These are phyloP conservation scores for Pyralis farinalis DNA, from an alignment of 2,888 invertebrate genomes.

Conservation along the genomic window DNA sequence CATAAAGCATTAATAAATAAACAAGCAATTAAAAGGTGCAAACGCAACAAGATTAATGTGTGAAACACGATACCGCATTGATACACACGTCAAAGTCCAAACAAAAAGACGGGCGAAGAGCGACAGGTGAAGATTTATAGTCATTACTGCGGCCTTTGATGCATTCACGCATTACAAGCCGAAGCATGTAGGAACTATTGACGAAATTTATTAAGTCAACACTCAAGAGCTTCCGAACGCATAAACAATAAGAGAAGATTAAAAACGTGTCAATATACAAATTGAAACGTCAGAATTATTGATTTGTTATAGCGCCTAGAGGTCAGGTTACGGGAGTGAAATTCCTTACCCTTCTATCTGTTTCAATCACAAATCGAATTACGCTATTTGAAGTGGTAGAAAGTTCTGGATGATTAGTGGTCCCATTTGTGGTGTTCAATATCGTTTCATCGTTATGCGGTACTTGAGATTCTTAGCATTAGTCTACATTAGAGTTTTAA, in stretches of 20 bases:
- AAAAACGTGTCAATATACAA: conserved; percentile 75
- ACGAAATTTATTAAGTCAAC: conserved; percentile 62
- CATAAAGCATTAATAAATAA: neutral
- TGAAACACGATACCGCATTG: conserved; percentile 52
- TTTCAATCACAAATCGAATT: conserved; percentile 11
- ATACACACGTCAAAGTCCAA: conserved; percentile 54
- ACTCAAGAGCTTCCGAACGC: conserved; percentile 60
- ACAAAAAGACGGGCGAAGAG: conserved; percentile 47
- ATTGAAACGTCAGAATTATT: conserved; percentile 74
- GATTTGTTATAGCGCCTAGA: conserved; percentile 62
- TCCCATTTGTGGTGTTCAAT: neutral
- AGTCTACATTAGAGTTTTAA: no score
- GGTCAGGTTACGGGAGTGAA: conserved; percentile 43
- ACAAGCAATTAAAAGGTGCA: neutral
- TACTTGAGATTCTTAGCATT: neutral
- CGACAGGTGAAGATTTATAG: conserved; percentile 67
- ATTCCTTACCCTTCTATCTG: conserved; percentile 34
- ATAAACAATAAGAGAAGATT: conserved; percentile 71
- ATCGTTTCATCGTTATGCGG: neutral
- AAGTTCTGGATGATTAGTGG: conserved; percentile 10
- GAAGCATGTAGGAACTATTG: conserved; percentile 38
- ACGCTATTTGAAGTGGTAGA: conserved; percentile 12
- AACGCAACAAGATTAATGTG: conserved; percentile 51
- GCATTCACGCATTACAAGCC: conserved; percentile 34
- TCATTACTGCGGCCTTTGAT: conserved; percentile 37